Evolutionary conservation across 2,797 vertebrate genomes (phyloP), one percentile per base, ranked within the genome.

Genomic region (Pogonophryne albipinna): DNA sequence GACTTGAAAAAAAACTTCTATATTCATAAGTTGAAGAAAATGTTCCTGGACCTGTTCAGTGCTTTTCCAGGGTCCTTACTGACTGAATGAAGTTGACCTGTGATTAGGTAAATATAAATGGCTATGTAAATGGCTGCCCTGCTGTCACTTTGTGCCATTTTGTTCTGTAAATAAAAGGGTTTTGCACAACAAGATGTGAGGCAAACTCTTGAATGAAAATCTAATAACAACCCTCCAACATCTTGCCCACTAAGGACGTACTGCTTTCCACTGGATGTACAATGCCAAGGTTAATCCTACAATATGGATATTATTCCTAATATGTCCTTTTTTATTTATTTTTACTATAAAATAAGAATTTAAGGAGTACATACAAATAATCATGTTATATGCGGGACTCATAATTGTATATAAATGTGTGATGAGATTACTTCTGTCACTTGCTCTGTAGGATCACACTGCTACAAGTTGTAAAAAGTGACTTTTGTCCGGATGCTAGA

Each of bases 151-250:
- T 96, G 97, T 98, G 97, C 97, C 97, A 98, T 98, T 97, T 96
- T 96, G 96, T 97, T 97, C 96, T 99, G 98, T 99, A 99, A 98
- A 99, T 99, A 98, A 94, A 97, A 88, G 98, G 97, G 97, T 99
- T 99, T 99, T 99, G 96, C 97, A 99, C 97, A 98, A 97, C 27
- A 27, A 27, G 27, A 27, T 27, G 27, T 27, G 27, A 27, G 27
- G 27, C 27, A 27, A 27, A 27, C 27, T 27, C 27, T 27, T 27
- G 27, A 27, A 27, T 27, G 27, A 5, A 27, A 27, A 27, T 27
- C 27, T 27, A 27, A 27, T 27, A 0, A 5, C 27, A 27, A 27
- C 27, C 27, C 27, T 27, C 27, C 27, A 27, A 27, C 27, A 27
- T 27, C 27, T 27, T 27, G 27, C 27, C 27, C 4, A 27, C 27